Base-by-base conservation (phyloP, 2,797 vertebrate genomes). In the Scomberomorus guttatus region DNA sequence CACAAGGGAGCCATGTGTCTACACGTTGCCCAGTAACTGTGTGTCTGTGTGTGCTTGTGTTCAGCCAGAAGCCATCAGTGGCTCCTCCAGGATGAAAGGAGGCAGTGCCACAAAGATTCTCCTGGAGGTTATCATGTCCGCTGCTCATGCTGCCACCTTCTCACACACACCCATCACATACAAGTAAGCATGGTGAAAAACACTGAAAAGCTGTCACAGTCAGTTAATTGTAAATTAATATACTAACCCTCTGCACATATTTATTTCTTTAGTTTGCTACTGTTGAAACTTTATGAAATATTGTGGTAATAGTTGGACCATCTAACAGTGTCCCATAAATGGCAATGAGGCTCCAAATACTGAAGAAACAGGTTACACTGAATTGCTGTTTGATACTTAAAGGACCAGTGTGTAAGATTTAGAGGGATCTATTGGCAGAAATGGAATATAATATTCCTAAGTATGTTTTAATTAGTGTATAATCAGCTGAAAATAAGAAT, bases 21-120 rank as follows among this genome's bases (percentile, higher is more conserved):
- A 1, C 39, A 15, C 27, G 56, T 20, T 51, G 34, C 14, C 56
- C n/a, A 15, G 10, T 50, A 42, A 75, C 51, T 81, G 18, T 61
- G 60, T 72, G 51, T 55, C 22, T 54, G 39, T 74, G 48, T 77
- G n/a, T 75, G 74, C 73, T 9, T 87, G 55, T 50, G 11, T 59
- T 65, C 86, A 97, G 95, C 95, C 95, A 1, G 94, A 97, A 88
- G 94, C 92, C 54, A 88, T 97, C 87, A 94, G 95, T 18, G 95
- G 96, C 64, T 96, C 95, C 0, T 96, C 96, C 54, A 88, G 91
- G 81, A 96, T 97, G 96, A 97, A 97, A 88, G 96, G 95, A 39
- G 94, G 95, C 84, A 96, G 95, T 3, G 85, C 93, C 57, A 96
- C 95, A 0, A 96, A 96, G 93, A 92, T 97, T 55, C 89, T 97